phyloP scores from a whole-genome alignment of 2,888 invertebrate genomes.

The Hirtodrosophila cameraria region DNA sequence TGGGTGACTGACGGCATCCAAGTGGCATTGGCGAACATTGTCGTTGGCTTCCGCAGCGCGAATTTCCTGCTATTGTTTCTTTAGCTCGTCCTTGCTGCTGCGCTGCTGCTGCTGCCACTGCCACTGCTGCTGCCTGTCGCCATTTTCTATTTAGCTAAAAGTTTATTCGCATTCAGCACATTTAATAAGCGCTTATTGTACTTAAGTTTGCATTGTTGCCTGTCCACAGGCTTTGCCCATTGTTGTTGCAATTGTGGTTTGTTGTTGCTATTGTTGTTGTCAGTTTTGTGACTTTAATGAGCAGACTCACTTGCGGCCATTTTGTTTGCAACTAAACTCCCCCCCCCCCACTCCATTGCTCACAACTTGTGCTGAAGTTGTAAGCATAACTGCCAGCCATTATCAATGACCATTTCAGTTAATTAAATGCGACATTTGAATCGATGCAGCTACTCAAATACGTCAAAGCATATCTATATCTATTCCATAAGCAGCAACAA shows the following conservation, averaged over 20 bases:
- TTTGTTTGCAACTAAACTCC: slow-evolving; percentile 30
- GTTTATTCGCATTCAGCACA: slow-evolving; percentile 75
- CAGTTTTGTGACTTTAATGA: slow-evolving; percentile 43
- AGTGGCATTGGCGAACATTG: slow-evolving; percentile 48
- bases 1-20: slow-evolving; percentile 64
- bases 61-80: slow-evolving; percentile 72
- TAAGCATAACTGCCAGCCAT: slow-evolving; percentile 30
- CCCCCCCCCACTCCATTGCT: background rate
- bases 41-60: slow-evolving; percentile 56
- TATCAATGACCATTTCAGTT: slow-evolving; percentile 29
- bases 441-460: slow-evolving; percentile 23
- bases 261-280: slow-evolving; percentile 8
- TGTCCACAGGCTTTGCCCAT: slow-evolving; percentile 39
- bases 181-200: slow-evolving; percentile 80
- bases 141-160: slow-evolving; percentile 74
- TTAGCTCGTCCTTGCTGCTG: slow-evolving; percentile 24
- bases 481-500: slow-evolving; percentile 4
- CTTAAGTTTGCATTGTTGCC: slow-evolving; percentile 68
- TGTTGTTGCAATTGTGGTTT: slow-evolving; percentile 29
- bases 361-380: slow-evolving; percentile 24
- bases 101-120: slow-evolving; percentile 6
- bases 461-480: slow-evolving; percentile 5
- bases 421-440: slow-evolving; percentile 50
- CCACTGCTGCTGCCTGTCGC: slow-evolving; percentile 23
- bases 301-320: slow-evolving; percentile 39